Conservation (phyloP, 2,888 invertebrate genomes). For the Sarcophaga subvicina region DNA sequence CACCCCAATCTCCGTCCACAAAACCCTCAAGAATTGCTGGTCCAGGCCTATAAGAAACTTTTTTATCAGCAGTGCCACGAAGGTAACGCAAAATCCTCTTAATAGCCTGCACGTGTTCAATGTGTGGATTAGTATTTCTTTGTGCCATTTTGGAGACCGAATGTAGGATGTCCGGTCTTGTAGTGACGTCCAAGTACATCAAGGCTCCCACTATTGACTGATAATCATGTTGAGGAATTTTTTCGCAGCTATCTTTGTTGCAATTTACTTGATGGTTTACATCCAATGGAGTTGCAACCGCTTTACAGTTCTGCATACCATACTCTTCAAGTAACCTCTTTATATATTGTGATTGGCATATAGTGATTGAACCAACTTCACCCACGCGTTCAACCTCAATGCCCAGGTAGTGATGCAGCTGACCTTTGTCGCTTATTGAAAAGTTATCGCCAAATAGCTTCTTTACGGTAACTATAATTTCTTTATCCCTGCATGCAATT, state of each 20-base stretch:
- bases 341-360: conserved; percentile 11
- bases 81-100: conserved; percentile 28
- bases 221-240: neutral
- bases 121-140: conserved; percentile 5
- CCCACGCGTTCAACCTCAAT: too few relatives aligned
- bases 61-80: neutral
- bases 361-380: neutral
- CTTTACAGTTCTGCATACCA: neutral
- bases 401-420: neutral
- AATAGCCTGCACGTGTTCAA: conserved; percentile 16
- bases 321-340: neutral
- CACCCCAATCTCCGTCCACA: conserved; percentile 49
- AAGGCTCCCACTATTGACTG: neutral
- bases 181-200: neutral
- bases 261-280: neutral
- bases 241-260: neutral
- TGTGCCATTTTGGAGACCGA: conserved; percentile 14
- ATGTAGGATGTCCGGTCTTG: conserved; percentile 15
- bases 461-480: too few relatives aligned
- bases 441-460: neutral
- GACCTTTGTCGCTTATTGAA: neutral
- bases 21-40: conserved; percentile 9
- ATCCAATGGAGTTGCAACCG: conserved; percentile 6
- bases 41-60: conserved; percentile 13
- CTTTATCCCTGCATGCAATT: too few relatives aligned